Conservation (phyloP, 2,113 vertebrate genomes). For the Pterocles gutturalis region DNA sequence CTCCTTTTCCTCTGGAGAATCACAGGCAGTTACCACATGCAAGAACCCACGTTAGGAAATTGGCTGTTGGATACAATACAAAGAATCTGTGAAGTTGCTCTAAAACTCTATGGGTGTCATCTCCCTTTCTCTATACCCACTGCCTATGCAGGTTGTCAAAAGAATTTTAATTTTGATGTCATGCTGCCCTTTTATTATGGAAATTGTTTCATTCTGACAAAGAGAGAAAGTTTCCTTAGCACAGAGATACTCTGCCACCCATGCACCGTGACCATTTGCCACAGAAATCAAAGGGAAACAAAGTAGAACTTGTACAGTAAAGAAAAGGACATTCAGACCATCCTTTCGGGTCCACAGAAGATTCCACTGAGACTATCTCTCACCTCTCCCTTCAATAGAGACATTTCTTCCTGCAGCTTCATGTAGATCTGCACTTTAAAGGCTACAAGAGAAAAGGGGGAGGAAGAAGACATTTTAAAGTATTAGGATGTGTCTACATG, state of each 20-base stretch:
- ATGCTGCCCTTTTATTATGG: background rate
- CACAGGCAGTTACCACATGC: background rate
- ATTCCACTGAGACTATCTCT: background rate
- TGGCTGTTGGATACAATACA: background rate
- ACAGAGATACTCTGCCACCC: background rate
- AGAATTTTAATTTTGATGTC: background rate
- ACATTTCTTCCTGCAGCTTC: background rate
- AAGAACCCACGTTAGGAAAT: background rate
- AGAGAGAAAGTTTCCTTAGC: background rate
- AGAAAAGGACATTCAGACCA: background rate
- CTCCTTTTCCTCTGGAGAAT: background rate
- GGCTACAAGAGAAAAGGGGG: background rate
- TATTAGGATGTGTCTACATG: background rate
- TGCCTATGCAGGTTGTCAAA: background rate
- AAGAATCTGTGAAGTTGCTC: background rate
- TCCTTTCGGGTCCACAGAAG: background rate
- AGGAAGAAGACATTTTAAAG: background rate
- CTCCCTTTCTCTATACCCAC: background rate
- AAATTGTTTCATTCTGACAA: background rate
- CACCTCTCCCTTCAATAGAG: background rate
- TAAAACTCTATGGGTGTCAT: background rate
- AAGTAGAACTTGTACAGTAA: background rate
- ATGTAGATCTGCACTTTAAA: background rate
- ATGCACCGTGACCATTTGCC: background rate
- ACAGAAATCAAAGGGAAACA: background rate